These are phyloP conservation scores for Lutjanus argentimaculatus DNA, from an alignment of 2,797 vertebrate genomes.

Conservation along the genomic window DNA sequence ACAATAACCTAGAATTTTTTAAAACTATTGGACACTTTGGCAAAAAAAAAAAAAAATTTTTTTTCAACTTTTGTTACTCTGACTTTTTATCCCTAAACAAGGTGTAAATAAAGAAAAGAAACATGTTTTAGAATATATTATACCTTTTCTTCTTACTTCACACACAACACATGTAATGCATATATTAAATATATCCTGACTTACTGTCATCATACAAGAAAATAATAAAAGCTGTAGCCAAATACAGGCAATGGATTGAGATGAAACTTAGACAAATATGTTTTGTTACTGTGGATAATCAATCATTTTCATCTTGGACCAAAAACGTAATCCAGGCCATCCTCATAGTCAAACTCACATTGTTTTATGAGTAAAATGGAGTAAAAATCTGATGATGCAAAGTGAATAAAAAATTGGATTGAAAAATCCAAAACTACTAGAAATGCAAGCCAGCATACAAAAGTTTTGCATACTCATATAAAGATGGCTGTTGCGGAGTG, in stretches of 20 bases:
- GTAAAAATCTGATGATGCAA: conserved; percentile 18
- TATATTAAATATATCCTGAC: conserved; percentile 91
- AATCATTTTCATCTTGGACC: conserved; percentile 20
- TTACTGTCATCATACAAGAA: conserved; percentile 80
- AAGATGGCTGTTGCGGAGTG: conserved; percentile 44
- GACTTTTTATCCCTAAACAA: conserved; percentile 78
- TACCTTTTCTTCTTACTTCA: conserved; percentile 88
- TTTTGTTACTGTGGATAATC: conserved; percentile 8
- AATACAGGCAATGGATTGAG: conserved; percentile 41
- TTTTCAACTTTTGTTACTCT: conserved; percentile 73
- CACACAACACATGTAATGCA: conserved; percentile 85
- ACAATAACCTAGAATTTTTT: conserved; percentile 69
- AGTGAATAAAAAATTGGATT: conserved; percentile 14
- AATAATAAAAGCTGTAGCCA: conserved; percentile 66
- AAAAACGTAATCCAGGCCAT: conserved; percentile 25
- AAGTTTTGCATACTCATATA: conserved; percentile 35
- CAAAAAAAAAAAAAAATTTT: conserved; percentile 62
- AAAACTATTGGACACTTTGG: conserved; percentile 84
- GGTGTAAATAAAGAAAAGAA: conserved; percentile 82
- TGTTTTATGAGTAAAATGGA: conserved; percentile 35
- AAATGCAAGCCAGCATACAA: conserved; percentile 14
- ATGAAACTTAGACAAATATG: conserved; percentile 17
- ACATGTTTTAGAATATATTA: conserved; percentile 88
- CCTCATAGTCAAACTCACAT: conserved; percentile 45
- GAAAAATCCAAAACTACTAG: conserved; percentile 18